Base-by-base conservation (phyloP, 2,113 vertebrate genomes). In the Ellobius talpinus region DNA sequence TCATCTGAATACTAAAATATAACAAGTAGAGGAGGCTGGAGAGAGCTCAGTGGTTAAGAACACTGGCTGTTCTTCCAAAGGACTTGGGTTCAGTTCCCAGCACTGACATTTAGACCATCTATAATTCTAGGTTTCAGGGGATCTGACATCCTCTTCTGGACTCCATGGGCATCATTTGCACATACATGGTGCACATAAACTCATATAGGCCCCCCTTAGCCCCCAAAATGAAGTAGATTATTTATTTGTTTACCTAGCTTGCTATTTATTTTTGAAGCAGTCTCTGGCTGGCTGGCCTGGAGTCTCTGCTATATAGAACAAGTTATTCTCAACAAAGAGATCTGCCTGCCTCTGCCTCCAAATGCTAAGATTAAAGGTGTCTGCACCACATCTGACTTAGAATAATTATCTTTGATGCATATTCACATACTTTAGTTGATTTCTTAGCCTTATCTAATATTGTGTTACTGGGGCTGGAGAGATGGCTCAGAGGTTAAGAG, bases 391-490 rank as follows among this genome's bases (percentile, higher is more conserved):
- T 24, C n/a, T 17, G 5, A 19, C 26, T 31, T 31, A 58, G 23
- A 91, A 61, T 77, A 77, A 91, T 72, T 82, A 92, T 88, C 86
- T n/a, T 89, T 93, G 52, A 61, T 68, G 47, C 3, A 70, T 66
- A 89, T 39, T 66, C 29, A 91, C 33, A 58, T n/a, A 87, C 31
- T 78, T 87, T 58, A 85, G 61, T 21, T 55, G 21, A 36, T 87
- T 96, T 97, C 65, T 97, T 87, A 94, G 61, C 31, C 39, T 52
- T 73, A 36, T 61, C 52, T 88, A 85, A 86, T 88, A 88, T 26
- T 90, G 24, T 70, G 39, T 68, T 52, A 88, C 5, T 58, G 58
- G 58, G 58, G 19, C 58, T 58, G 58, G 58, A 58, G 58, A 21
- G 58, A 58, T 58, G 55, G 5, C 55, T 58, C 55, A 58, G 19